A percentile compares a stretch with the other conserved stretches of the same genome.
Evolutionary conservation across 1,140 invertebrate genomes (phyloP).

Genomic region (Phymorhynchus buccinoides): DNA sequence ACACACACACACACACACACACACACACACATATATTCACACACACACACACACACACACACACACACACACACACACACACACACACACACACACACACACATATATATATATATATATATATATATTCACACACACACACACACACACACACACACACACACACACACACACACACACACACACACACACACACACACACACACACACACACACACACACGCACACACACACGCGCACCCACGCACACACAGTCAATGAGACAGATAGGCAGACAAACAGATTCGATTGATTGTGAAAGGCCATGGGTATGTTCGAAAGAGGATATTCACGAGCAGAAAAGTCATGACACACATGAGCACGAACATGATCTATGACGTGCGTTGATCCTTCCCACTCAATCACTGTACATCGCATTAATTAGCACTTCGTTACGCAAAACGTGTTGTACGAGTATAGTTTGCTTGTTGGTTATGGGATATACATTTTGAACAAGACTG

Average conservation of each 20-base stretch:
- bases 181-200: conserved; percentile 4
- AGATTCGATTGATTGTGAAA: too few species aligned
- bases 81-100: not conserved
- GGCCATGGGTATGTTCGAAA: too few species aligned
- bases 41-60: conserved; percentile 35
- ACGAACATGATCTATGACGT: too few species aligned
- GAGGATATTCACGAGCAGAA: too few species aligned
- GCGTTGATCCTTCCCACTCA: too few species aligned
- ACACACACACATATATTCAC: not conserved
- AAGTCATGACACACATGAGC: too few species aligned
- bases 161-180: not conserved
- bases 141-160: not conserved
- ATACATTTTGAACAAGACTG: too few species aligned
- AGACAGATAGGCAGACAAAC: not conserved
- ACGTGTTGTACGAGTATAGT: too few species aligned
- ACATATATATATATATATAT: conserved; percentile 42
- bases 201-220: conserved; percentile 12
- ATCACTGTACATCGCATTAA: too few species aligned
- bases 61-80: not conserved
- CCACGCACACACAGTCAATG: not conserved
- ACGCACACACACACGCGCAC: conserved; percentile 8
- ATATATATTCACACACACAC: conserved; percentile 34
- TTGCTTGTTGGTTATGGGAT: too few species aligned
- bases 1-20: not conserved
- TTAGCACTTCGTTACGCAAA: too few species aligned